Evolutionary conservation across 2,888 invertebrate genomes (phyloP).

Genomic region (Acanthosepion lycidas): DNA sequence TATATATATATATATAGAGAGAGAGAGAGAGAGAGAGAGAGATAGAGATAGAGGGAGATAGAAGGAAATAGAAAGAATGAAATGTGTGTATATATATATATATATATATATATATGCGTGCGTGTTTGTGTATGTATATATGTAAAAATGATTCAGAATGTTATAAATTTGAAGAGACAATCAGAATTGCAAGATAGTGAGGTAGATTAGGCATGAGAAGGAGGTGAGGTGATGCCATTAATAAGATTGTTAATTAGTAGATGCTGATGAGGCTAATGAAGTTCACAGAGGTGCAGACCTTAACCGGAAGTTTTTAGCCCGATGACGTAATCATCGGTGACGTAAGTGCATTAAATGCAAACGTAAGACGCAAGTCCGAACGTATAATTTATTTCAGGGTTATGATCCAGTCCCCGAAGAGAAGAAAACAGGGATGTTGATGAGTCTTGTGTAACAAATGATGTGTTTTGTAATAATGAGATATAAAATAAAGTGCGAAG

Average conservation of each 20-base stretch:
- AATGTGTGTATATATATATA: too few species aligned
- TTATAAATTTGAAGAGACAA: not conserved
- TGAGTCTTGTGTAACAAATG: not conserved
- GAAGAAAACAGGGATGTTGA: not conserved
- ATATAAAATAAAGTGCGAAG: too few species aligned
- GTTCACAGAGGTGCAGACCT: not conserved
- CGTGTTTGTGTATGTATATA: not conserved
- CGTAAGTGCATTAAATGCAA: not conserved
- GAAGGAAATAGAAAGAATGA: too few species aligned
- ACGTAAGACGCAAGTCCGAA: not conserved
- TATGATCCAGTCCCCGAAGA: not conserved
- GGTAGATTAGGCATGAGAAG: not conserved
- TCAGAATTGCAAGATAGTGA: not conserved
- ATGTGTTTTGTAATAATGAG: not conserved
- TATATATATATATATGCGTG: not conserved
- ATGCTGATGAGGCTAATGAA: not conserved
- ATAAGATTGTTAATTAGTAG: not conserved
- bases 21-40: too few species aligned
- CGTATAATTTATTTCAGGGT: not conserved
- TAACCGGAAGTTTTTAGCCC: not conserved
- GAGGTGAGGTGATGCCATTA: not conserved
- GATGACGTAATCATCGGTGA: not conserved
- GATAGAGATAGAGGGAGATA: not conserved
- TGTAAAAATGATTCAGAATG: not conserved
- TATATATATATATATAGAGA: not conserved